Base-by-base conservation (phyloP, 2,888 invertebrate species). In the Balanococcus diminutus region DNA sequence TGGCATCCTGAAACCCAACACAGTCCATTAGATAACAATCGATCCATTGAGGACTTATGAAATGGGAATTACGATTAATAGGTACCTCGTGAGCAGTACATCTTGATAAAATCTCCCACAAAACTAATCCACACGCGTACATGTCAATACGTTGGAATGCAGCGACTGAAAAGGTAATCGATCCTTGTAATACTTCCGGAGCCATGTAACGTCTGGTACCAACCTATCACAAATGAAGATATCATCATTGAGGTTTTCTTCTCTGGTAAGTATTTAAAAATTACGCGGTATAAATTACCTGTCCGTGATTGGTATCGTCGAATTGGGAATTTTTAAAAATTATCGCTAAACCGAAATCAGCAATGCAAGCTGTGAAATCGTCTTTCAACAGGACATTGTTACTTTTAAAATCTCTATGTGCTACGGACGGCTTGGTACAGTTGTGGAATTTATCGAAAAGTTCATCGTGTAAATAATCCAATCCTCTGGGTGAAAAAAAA, bases 401-500 rank as follows among this genome's bases (percentile, higher is more conserved):
- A 87, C 97, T 97, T 90, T 99, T 99, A 90, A 99, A 98, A 91
- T 99, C 98, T 86, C 99, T 92, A 91, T 99, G 99, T 2, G 98
- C 98, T 25, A 99, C 94, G 0, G 98, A 95, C 0, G 98, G 98
- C 89, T 99, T 99, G 86, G 93, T 92, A 25, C 42, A 36, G 0
- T 93, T 93, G 14, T 93, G 92, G 0, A 92, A 92, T 89, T 93
- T 93, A 67, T 28, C 61, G 9, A 93, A 92, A 5, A 93, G 92
- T 82, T 98, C 98, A 89, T 98, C 98, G 90, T 99, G 99, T 79
- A 99, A 91, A 91, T 97, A 98, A 89, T 96, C 95, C 87, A 99
- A 91, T 0, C 98, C 97, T 87, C 94, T 92, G n/a, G n/a, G n/a
- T 31, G 31, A 61, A 28, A 19, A 72, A n/a, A 8, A 75, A 32